Percentiles rank a stretch among this genome's conserved stretches.
These are phyloP conservation scores for Dorcus parallelipipedus DNA, from an alignment of 2,888 invertebrate species.

Conservation along the genomic window DNA sequence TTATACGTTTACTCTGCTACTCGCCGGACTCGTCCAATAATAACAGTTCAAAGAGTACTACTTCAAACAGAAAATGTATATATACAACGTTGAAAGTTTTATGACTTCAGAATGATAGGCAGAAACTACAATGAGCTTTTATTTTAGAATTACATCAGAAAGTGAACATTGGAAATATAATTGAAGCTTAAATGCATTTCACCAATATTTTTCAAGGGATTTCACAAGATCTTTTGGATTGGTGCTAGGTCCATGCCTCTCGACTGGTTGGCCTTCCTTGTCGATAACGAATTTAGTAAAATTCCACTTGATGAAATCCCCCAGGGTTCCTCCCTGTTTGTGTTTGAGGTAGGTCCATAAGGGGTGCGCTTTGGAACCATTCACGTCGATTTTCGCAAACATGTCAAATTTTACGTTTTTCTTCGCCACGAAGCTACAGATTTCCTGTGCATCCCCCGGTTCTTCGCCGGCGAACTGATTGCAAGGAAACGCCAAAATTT, in stretches of 20 bases:
- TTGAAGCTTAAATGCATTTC: not conserved
- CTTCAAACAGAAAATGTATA: not conserved
- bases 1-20: not conserved
- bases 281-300: slow-evolving; percentile 84
- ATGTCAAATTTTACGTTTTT: slow-evolving; percentile 68
- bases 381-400: slow-evolving; percentile 70
- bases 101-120: too few relatives aligned
- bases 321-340: slow-evolving; percentile 52
- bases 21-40: not conserved
- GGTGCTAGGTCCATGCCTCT: slow-evolving; percentile 57
- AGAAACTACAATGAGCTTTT: too few relatives aligned
- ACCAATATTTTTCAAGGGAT: slow-evolving; percentile 10
- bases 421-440: slow-evolving; percentile 60
- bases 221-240: slow-evolving; percentile 9
- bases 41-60: not conserved
- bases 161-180: too few relatives aligned
- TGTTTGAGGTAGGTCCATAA: slow-evolving; percentile 66
- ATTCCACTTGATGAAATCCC: slow-evolving; percentile 81
- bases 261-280: slow-evolving; percentile 67
- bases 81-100: too few relatives aligned
- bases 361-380: slow-evolving; percentile 63
- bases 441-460: slow-evolving; percentile 61
- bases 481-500: slow-evolving; percentile 82
- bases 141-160: too few relatives aligned
- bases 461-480: slow-evolving; percentile 79